Evolutionary conservation across 2,888 invertebrate genomes (phyloP).

Genomic region (Dasysyrphus albostriatus): DNA sequence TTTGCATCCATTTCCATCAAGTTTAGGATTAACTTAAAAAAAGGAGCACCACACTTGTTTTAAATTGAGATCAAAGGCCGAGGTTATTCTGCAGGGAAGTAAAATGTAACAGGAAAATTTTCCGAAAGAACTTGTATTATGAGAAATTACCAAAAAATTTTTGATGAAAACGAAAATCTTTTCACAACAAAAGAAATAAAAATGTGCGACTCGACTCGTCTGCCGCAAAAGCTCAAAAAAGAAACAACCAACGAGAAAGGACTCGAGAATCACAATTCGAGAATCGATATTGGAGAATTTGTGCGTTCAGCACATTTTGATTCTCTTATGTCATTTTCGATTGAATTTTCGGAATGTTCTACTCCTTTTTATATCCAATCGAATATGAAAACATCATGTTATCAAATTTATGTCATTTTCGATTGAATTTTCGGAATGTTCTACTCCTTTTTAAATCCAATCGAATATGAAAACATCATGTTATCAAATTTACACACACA

Average conservation of each 20-base stretch:
- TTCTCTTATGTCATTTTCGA: not conserved
- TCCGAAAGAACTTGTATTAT: not conserved
- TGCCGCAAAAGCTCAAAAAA: constrained; percentile 49
- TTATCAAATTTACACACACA: no score
- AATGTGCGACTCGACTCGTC: constrained; percentile 13
- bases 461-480: no score
- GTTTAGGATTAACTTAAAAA: not conserved
- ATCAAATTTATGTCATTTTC: no score
- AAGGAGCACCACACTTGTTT: constrained; percentile 3
- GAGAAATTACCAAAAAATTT: not conserved
- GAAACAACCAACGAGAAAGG: not conserved
- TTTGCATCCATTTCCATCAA: constrained; percentile 49
- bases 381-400: no score
- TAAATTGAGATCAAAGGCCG: not conserved
- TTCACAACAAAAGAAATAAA: constrained; percentile 49
- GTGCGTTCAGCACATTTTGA: not conserved
- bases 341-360: no score
- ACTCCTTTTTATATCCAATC: no score
- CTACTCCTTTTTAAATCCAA: no score
- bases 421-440: no score
- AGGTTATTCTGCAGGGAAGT: not conserved
- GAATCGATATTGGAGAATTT: not conserved
- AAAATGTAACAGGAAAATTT: not conserved
- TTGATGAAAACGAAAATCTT: constrained; percentile 15
- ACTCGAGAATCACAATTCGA: not conserved